Evolutionary conservation across 1,140 invertebrate species (phyloP).

Genomic region (Drosophila insularis): DNA sequence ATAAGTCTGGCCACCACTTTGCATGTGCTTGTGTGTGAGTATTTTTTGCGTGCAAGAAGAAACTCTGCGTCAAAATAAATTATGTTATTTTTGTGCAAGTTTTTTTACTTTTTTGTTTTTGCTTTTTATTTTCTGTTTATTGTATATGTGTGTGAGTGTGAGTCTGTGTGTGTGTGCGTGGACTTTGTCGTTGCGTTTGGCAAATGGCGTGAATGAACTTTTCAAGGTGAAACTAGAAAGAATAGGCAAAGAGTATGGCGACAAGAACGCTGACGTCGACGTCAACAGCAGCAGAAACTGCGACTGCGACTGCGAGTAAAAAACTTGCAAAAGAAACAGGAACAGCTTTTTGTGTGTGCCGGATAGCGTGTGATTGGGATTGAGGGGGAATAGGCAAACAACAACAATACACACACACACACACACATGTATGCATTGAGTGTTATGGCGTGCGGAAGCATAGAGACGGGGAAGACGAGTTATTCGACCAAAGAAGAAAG

Average conservation of each 20-base stretch:
- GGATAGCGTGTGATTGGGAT: constrained; percentile 72
- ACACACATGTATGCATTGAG: constrained; percentile 16
- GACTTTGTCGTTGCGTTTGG: constrained; percentile 72
- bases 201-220: constrained; percentile 78
- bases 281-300: constrained; percentile 25
- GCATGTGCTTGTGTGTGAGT: constrained; percentile 22
- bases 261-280: constrained; percentile 45
- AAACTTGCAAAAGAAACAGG: constrained; percentile 71
- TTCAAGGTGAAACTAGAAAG: constrained; percentile 82
- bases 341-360: constrained; percentile 55
- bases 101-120: constrained; percentile 55
- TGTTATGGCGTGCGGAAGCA: background rate
- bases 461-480: constrained; percentile 23
- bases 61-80: constrained; percentile 68
- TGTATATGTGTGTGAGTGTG: constrained; percentile 13
- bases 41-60: constrained; percentile 64
- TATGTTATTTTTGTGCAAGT: constrained; percentile 81
- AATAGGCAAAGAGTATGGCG: constrained; percentile 69
- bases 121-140: constrained; percentile 18
- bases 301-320: constrained; percentile 15
- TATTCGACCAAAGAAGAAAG: constrained; percentile 40
- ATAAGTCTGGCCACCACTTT: background rate
- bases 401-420: constrained; percentile 23
- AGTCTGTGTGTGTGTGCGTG: constrained; percentile 14
- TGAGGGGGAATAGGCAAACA: constrained; percentile 43